Percentiles rank a stretch among this genome's conserved stretches.
Evolutionary conservation across 37 sponge, comb jelly and placozoan species (phyloP).

Genomic region (Geodia barretti): DNA sequence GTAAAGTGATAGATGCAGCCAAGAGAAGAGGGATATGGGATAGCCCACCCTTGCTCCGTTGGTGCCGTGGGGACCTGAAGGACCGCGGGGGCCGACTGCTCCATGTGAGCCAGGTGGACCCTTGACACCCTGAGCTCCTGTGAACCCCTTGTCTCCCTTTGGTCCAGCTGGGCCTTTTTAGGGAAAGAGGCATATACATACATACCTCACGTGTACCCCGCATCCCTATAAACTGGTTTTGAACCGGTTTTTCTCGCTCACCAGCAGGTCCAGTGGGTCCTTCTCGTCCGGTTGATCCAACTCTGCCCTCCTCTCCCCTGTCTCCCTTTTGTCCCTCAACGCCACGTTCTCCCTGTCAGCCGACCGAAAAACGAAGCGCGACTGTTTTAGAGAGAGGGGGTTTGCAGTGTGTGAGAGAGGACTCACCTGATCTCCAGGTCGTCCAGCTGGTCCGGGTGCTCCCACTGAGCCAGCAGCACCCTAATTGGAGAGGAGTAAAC

Average conservation of each 20-base stretch:
- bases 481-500: no score
- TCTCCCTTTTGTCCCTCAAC: slow-evolving; percentile 14
- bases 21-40: no score
- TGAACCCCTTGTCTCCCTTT: slow-evolving; percentile 53
- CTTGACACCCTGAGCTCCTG: slow-evolving; percentile 19
- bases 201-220: no score
- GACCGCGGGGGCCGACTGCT: slow-evolving; percentile 38
- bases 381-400: no score
- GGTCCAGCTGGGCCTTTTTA: slow-evolving; percentile 5
- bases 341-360: slow-evolving; percentile 23
- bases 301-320: neutral
- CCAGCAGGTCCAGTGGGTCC: neutral
- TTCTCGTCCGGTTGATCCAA: neutral
- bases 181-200: no score
- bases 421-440: slow-evolving; percentile 13
- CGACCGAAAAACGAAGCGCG: no score
- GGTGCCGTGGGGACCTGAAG: slow-evolving; percentile 47
- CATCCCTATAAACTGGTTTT: no score
- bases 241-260: neutral
- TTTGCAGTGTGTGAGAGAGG: no score
- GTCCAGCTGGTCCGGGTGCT: slow-evolving; percentile 34
- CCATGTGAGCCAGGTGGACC: slow-evolving; percentile 33
- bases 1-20: no score
- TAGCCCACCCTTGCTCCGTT: slow-evolving; percentile 36
- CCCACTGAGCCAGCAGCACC: slow-evolving; percentile 53